A percentile compares a stretch with the other conserved stretches of the same genome.
Evolutionary conservation across 2,113 vertebrate species (phyloP).

Genomic region (Progne subis): DNA sequence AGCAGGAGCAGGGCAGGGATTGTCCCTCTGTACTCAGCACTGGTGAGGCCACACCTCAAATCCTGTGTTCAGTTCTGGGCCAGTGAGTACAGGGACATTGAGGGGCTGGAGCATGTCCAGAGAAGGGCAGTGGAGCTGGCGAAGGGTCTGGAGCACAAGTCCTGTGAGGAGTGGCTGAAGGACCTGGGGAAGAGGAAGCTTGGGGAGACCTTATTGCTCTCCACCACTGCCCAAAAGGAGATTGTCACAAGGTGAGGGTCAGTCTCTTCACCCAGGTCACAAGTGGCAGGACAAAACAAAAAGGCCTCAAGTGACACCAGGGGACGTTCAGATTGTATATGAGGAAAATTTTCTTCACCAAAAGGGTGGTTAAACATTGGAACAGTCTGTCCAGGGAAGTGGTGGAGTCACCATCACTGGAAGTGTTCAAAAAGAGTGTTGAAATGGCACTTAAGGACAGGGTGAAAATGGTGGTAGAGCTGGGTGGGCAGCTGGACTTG

Average conservation of each 20-base stretch:
- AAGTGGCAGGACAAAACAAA: background rate
- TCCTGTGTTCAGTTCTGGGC: background rate
- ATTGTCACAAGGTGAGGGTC: rapidly evolving
- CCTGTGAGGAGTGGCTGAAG: background rate
- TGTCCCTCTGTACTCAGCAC: rapidly evolving
- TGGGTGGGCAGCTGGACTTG: background rate
- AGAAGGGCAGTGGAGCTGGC: background rate
- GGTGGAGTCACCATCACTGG: background rate
- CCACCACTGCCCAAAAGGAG: background rate
- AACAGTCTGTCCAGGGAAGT: background rate
- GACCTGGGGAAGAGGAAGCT: background rate
- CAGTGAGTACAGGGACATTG: rapidly evolving
- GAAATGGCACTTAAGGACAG: background rate
- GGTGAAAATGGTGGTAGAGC: background rate
- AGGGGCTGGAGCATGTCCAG: rapidly evolving
- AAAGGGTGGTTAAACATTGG: background rate
- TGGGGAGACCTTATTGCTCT: background rate
- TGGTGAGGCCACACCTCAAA: background rate
- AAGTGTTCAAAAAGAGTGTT: background rate
- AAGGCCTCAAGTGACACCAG: background rate
- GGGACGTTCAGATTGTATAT: background rate
- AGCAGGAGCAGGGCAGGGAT: background rate
- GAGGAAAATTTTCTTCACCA: background rate
- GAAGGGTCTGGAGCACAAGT: background rate
- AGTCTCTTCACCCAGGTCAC: background rate